phyloP scores from a whole-genome alignment of 2,888 invertebrate genomes.

The Trissoscelio sp. region DNA sequence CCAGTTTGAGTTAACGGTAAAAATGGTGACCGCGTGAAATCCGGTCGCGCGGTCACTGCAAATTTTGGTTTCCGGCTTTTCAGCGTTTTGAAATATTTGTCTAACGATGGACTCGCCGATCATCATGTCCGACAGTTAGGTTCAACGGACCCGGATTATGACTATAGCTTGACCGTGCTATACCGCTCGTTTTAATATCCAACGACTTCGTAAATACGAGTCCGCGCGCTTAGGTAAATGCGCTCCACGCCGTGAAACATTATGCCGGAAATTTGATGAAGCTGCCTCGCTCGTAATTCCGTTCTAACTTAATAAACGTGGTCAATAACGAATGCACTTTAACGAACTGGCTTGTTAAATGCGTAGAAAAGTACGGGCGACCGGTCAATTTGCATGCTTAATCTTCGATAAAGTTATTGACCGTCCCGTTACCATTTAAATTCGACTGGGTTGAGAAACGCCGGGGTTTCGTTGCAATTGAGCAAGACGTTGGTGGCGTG shows the following conservation, averaged over 20 bases:
- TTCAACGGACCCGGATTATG: conserved; percentile 77
- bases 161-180: conserved; percentile 49
- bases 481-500: not conserved
- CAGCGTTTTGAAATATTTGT: conserved; percentile 22
- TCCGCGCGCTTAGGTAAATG: conserved; percentile 40
- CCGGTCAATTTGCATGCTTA: conserved; percentile 21
- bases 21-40: conserved; percentile 8
- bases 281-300: conserved; percentile 21
- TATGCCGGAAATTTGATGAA: conserved; percentile 42
- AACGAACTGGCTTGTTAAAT: conserved; percentile 5
- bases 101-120: conserved; percentile 70
- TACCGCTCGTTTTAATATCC: conserved; percentile 24
- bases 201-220: conserved; percentile 28
- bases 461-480: not conserved
- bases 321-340: not conserved
- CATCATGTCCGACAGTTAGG: conserved; percentile 79
- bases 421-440: conserved; percentile 26
- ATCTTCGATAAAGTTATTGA: conserved; percentile 15
- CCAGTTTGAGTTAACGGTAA: conserved; percentile 34
- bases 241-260: conserved; percentile 23
- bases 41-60: not conserved
- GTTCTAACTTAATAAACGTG: conserved; percentile 30
- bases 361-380: not conserved
- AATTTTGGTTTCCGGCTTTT: conserved; percentile 2
- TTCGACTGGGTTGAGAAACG: not conserved